Conservation (phyloP, 2,888 invertebrate species). For the Xylota segnis region DNA sequence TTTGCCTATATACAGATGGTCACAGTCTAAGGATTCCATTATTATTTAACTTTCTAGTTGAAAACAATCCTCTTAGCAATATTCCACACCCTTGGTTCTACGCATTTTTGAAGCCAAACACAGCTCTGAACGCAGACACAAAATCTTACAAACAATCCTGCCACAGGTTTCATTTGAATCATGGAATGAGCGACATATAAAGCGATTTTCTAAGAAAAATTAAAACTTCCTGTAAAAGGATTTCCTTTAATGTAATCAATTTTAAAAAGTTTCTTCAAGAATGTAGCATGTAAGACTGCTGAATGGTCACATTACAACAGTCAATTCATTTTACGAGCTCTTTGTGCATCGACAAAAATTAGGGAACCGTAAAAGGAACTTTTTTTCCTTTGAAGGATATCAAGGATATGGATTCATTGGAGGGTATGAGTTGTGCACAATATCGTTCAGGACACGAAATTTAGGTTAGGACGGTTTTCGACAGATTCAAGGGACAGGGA, state of each 20-base stretch:
- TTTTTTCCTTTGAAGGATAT: background rate
- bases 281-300: background rate
- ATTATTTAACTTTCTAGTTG: too few species aligned
- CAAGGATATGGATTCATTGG: background rate
- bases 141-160: too few species aligned
- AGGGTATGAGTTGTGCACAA: too few species aligned
- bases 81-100: too few species aligned
- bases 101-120: too few species aligned
- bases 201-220: background rate
- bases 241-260: background rate
- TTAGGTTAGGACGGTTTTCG: background rate
- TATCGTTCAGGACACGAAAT: background rate
- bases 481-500: background rate
- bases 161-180: too few species aligned
- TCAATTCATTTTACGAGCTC: background rate
- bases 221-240: background rate
- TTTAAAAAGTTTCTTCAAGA: background rate
- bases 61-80: too few species aligned
- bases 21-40: too few species aligned
- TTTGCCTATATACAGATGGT: too few species aligned
- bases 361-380: background rate
- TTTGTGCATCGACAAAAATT: background rate
- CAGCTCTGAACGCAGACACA: too few species aligned
- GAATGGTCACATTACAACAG: background rate
- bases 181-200: too few species aligned